Percentiles rank a stretch among this genome's conserved stretches.
Evolutionary conservation across 2,888 invertebrate genomes (phyloP).

Genomic region (Cotesia congregata): DNA sequence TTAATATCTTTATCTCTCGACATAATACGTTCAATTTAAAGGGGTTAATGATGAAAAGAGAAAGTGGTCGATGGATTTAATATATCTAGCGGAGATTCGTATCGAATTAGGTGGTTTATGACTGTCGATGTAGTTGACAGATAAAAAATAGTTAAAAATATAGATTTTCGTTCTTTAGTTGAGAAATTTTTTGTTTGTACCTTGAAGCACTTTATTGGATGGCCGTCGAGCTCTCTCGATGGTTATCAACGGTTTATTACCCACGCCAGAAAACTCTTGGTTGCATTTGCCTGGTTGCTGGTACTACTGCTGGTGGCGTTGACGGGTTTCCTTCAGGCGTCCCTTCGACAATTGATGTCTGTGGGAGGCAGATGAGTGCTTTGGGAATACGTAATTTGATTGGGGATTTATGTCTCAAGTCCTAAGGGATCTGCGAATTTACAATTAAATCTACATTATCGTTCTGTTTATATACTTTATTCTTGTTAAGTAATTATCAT

Average conservation of each 20-base stretch:
- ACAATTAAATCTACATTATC: neutral
- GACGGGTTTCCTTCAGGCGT: constrained; percentile 32
- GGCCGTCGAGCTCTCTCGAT: constrained; percentile 28
- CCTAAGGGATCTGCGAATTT: neutral
- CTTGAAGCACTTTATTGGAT: constrained; percentile 27
- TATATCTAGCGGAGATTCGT: neutral
- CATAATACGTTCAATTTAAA: too few species aligned
- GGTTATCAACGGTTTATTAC: constrained; percentile 34
- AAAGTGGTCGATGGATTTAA: too few species aligned
- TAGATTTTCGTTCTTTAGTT: neutral
- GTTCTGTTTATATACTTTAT: neutral
- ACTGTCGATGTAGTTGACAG: neutral
- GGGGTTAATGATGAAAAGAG: too few species aligned
- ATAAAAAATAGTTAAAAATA: neutral
- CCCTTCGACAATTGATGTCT: constrained; percentile 33
- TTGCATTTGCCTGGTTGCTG: constrained; percentile 31
- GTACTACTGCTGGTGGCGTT: constrained; percentile 19
- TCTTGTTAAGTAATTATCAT: neutral
- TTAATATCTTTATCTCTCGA: neutral
- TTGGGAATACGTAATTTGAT: constrained; percentile 38
- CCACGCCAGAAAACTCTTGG: constrained; percentile 29
- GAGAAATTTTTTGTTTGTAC: constrained; percentile 9
- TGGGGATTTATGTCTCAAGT: constrained; percentile 21
- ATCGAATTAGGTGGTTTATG: neutral
- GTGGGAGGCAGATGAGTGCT: constrained; percentile 37